phyloP scores from a whole-genome alignment of 2,888 invertebrate genomes.

The Heliconius aoede region DNA sequence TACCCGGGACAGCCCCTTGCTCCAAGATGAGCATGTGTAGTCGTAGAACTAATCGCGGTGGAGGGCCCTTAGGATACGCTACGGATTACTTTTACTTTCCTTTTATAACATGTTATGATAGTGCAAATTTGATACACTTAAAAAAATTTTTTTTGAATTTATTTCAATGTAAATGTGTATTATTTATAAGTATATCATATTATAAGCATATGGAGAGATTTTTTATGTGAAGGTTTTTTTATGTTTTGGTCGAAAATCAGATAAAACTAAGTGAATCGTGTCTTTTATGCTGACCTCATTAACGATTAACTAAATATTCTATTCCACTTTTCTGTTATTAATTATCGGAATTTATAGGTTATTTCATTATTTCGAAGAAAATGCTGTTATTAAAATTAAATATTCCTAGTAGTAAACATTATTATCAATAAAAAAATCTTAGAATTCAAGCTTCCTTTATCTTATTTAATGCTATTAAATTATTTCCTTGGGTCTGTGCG shows the following conservation, averaged over 20 bases:
- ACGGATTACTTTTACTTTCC: conserved; percentile 47
- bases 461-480: too few species aligned
- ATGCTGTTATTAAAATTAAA: too few species aligned
- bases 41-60: conserved; percentile 76
- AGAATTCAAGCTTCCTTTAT: too few species aligned
- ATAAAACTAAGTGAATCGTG: too few species aligned
- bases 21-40: conserved; percentile 64
- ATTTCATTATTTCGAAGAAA: too few species aligned
- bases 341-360: too few species aligned
- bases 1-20: conserved; percentile 50
- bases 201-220: neutral
- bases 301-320: neutral
- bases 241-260: too few species aligned
- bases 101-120: conserved; percentile 32
- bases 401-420: neutral
- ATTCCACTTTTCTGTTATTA: neutral
- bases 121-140: conserved; percentile 22
- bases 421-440: too few species aligned
- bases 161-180: neutral
- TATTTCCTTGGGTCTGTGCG: too few species aligned
- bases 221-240: neutral
- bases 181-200: neutral
- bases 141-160: too few species aligned
- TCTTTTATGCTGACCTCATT: too few species aligned
- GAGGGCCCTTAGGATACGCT: conserved; percentile 44